These are phyloP conservation scores for Eubasilissa splendida DNA, from an alignment of 2,888 invertebrate species.

Conservation along the genomic window DNA sequence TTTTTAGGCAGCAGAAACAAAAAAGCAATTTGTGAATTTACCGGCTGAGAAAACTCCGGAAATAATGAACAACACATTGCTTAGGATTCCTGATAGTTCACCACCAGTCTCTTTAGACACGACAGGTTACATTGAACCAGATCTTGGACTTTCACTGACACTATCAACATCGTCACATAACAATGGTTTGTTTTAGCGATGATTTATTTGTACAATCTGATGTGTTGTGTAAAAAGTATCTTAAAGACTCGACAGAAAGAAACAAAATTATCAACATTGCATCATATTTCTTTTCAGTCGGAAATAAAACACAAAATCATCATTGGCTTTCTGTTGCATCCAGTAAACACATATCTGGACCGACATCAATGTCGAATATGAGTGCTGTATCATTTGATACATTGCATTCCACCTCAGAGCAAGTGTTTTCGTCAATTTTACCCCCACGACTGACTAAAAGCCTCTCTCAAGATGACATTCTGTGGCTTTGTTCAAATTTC, in stretches of 20 bases:
- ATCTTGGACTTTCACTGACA: slow-evolving; percentile 50
- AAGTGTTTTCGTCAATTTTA: slow-evolving; percentile 25
- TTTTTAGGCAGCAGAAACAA: slow-evolving; percentile 43
- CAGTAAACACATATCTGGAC: slow-evolving; percentile 30
- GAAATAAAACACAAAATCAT: slow-evolving; percentile 28
- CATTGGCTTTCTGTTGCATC: slow-evolving; percentile 39
- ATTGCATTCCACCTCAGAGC: slow-evolving; percentile 37
- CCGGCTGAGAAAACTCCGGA: slow-evolving; percentile 17
- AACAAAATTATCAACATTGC: no score
- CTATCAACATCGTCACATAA: slow-evolving; percentile 48
- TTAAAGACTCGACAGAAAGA: no score
- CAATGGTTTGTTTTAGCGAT: slow-evolving; percentile 28
- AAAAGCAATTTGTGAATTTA: slow-evolving; percentile 34
- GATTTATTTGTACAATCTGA: not conserved
- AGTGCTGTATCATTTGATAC: slow-evolving; percentile 53
- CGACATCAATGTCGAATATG: slow-evolving; percentile 31
- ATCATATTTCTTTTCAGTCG: not conserved
- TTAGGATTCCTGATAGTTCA: slow-evolving; percentile 37
- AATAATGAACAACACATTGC: not conserved
- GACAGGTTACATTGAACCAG: slow-evolving; percentile 49
- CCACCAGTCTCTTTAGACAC: slow-evolving; percentile 51
- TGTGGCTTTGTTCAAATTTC: slow-evolving; percentile 30
- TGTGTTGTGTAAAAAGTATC: not conserved
- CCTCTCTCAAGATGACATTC: slow-evolving; percentile 51
- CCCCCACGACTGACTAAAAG: slow-evolving; percentile 40